These are phyloP conservation scores for Lathamus discolor DNA, from an alignment of 2,113 vertebrate genomes.

Conservation along the genomic window DNA sequence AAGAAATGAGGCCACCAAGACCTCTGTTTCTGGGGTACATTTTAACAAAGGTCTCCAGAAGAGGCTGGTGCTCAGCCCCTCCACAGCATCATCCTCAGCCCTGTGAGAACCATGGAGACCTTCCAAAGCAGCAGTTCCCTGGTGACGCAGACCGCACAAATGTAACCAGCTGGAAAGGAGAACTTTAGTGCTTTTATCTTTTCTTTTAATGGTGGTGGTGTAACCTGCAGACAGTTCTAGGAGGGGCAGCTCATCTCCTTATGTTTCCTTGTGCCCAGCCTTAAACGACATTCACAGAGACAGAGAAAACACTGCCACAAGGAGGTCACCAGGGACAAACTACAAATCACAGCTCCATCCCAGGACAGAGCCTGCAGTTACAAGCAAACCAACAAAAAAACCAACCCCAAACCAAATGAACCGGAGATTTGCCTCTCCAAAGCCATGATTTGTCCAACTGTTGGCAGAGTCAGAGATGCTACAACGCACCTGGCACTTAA, in stretches of 20 bases:
- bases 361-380: not conserved
- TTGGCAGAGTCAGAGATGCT: not conserved
- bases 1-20: not conserved
- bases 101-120: not conserved
- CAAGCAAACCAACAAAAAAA: not conserved
- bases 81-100: not conserved
- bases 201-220: not conserved
- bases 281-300: not conserved
- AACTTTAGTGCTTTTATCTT: not conserved
- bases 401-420: not conserved
- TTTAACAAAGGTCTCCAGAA: not conserved
- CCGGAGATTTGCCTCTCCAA: not conserved
- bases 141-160: not conserved
- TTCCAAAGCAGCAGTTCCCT: not conserved
- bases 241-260: not conserved
- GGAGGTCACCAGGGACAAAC: not conserved
- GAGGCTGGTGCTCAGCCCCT: not conserved
- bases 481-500: not conserved
- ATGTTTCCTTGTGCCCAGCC: not conserved
- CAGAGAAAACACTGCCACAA: rapidly evolving
- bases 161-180: not conserved
- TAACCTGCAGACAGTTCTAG: not conserved
- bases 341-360: rapidly evolving
- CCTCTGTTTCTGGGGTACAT: not conserved
- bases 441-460: not conserved